Evolutionary conservation across 2,888 invertebrate species (phyloP).

Genomic region (Bombylius major): DNA sequence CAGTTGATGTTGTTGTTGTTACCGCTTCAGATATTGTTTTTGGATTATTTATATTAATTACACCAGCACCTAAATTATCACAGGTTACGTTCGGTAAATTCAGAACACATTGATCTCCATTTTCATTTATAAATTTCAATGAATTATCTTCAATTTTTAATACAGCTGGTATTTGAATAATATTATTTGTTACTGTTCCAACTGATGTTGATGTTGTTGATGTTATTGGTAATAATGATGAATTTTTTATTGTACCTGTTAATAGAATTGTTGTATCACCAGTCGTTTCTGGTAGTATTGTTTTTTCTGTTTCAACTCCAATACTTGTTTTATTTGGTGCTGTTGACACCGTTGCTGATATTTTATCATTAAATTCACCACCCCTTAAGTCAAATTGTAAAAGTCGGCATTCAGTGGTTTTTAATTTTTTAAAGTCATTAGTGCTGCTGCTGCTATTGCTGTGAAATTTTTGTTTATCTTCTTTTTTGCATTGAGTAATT

Average conservation of each 20-base stretch:
- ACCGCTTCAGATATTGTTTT: conserved; percentile 13
- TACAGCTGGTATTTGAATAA: conserved; percentile 26
- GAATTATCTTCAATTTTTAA: conserved; percentile 34
- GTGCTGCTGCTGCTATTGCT: not conserved
- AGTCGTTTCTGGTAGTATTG: not conserved
- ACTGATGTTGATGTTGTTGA: conserved; percentile 12
- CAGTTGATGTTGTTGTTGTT: conserved; percentile 15
- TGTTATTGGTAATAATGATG: not conserved
- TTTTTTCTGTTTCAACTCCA: not conserved
- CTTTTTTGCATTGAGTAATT: not conserved
- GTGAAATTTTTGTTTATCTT: not conserved
- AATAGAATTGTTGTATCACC: not conserved
- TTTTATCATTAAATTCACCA: not conserved
- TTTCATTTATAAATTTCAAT: conserved; percentile 31
- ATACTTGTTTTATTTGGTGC: not conserved
- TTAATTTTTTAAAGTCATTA: not conserved
- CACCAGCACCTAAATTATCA: conserved; percentile 32
- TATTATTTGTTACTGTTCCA: conserved; percentile 2
- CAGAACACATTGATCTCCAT: conserved; percentile 22
- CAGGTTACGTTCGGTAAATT: conserved; percentile 30
- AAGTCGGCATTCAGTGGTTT: not conserved
- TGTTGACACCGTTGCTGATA: not conserved
- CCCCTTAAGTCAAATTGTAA: conserved; percentile 1
- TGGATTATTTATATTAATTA: conserved; percentile 22
- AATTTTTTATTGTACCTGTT: not conserved